These are phyloP conservation scores for Pangasius larnaudii DNA, from an alignment of 2,797 vertebrate species.

Conservation along the genomic window DNA sequence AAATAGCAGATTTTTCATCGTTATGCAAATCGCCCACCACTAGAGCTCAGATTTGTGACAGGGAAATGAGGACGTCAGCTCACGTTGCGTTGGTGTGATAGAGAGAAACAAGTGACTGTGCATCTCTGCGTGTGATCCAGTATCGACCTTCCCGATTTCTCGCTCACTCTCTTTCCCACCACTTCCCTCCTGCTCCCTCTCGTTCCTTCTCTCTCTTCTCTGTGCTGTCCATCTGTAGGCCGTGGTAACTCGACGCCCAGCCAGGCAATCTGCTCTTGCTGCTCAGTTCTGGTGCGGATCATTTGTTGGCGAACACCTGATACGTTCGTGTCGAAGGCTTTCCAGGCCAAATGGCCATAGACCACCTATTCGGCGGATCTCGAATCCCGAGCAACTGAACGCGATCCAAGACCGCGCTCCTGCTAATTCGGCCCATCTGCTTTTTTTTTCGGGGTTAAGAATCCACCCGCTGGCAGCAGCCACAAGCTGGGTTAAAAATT, in stretches of 20 bases:
- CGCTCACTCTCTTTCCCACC: slow-evolving; percentile 8
- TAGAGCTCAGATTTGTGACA: background rate
- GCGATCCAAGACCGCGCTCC: slow-evolving; percentile 72
- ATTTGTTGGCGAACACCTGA: slow-evolving; percentile 80
- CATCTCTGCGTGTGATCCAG: slow-evolving; percentile 31
- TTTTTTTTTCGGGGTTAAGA: slow-evolving; percentile 65
- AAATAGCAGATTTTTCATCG: background rate
- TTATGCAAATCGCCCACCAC: background rate
- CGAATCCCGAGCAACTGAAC: slow-evolving; percentile 75
- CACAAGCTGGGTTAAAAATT: slow-evolving; percentile 59
- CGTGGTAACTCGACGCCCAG: slow-evolving; percentile 48
- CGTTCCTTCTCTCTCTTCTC: slow-evolving; percentile 40
- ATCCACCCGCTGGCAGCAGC: slow-evolving; percentile 64
- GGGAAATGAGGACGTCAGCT: slow-evolving; percentile 21
- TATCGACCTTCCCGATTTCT: background rate
- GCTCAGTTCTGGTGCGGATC: slow-evolving; percentile 73
- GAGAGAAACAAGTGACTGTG: slow-evolving; percentile 27
- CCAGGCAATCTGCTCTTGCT: slow-evolving; percentile 67
- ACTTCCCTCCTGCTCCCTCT: background rate
- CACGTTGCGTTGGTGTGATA: slow-evolving; percentile 10
- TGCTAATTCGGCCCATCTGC: slow-evolving; percentile 80
- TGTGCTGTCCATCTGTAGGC: slow-evolving; percentile 58
- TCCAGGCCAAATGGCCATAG: slow-evolving; percentile 78
- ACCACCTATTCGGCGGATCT: slow-evolving; percentile 75
- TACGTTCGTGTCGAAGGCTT: slow-evolving; percentile 74